Conservation (phyloP, 2,888 invertebrate species). For the Lissonota sp. region DNA sequence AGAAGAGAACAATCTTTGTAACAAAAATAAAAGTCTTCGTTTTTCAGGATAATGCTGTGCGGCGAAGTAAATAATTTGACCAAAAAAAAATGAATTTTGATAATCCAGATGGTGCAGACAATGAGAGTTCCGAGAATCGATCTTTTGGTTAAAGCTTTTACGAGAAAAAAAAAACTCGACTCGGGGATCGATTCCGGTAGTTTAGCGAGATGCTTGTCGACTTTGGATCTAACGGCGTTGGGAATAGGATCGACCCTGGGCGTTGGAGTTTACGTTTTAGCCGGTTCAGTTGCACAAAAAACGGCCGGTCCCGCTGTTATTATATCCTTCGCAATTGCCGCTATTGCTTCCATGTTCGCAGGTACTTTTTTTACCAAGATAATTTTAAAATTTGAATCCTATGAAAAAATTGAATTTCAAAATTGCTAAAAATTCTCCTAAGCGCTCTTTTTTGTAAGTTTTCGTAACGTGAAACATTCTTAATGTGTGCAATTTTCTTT, state of each 20-base stretch:
- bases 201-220: slow-evolving; percentile 90
- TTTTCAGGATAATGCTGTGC: too few species aligned
- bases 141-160: slow-evolving; percentile 69
- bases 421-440: background rate
- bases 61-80: background rate
- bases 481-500: background rate
- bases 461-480: background rate
- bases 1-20: background rate
- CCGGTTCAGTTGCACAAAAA: slow-evolving; percentile 92
- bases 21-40: background rate
- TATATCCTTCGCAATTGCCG: slow-evolving; percentile 94
- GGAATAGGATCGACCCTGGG: slow-evolving; percentile 94
- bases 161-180: slow-evolving; percentile 74
- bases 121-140: slow-evolving; percentile 67
- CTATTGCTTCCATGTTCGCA: slow-evolving; percentile 95
- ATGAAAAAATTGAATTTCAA: slow-evolving; percentile 24
- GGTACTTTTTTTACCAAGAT: slow-evolving; percentile 85
- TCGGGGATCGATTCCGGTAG: slow-evolving; percentile 67
- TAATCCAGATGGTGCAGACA: slow-evolving; percentile 66
- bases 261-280: slow-evolving; percentile 95
- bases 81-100: background rate
- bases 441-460: background rate
- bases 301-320: slow-evolving; percentile 94
- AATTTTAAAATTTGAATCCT: slow-evolving; percentile 59
- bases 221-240: slow-evolving; percentile 92